phyloP scores from a whole-genome alignment of 1,140 invertebrate species.

The Lutraria rhynchaena region DNA sequence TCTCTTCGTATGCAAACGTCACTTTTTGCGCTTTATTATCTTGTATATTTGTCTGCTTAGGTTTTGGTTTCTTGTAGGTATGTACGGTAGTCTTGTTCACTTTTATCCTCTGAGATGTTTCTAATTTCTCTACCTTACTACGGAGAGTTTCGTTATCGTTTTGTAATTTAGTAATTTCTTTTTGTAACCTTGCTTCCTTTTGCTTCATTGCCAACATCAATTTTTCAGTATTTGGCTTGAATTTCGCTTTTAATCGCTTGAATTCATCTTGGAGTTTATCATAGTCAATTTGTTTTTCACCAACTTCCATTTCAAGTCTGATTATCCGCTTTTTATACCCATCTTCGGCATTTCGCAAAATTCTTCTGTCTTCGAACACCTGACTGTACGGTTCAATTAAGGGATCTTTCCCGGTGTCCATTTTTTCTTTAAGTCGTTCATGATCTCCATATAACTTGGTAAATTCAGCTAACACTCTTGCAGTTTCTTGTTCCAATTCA shows the following conservation, averaged over 20 bases:
- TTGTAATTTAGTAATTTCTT: constrained; percentile 13
- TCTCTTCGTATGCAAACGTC: not conserved
- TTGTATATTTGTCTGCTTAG: too few relatives aligned
- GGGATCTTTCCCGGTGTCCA: constrained; percentile 44
- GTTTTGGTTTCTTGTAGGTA: not conserved
- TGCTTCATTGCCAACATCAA: not conserved
- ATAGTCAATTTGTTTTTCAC: constrained; percentile 16
- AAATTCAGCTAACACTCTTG: constrained; percentile 25
- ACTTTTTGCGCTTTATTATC: too few relatives aligned
- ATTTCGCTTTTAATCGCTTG: not conserved
- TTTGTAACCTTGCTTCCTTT: not conserved
- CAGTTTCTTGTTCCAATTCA: constrained; percentile 30
- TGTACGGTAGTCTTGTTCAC: not conserved
- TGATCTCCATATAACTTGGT: constrained; percentile 29
- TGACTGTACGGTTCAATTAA: constrained; percentile 35
- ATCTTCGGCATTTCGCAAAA: constrained; percentile 36
- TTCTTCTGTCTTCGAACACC: constrained; percentile 47
- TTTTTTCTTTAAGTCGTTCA: constrained; percentile 25
- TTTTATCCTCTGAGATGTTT: not conserved
- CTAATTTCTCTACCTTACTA: not conserved
- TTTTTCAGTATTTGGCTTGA: not conserved
- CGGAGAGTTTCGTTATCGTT: constrained; percentile 24
- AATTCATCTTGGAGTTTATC: constrained; percentile 29
- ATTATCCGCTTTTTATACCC: constrained; percentile 49
- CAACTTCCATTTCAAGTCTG: constrained; percentile 36